A percentile compares a stretch with the other conserved stretches of the same genome.
Evolutionary conservation across 1,140 invertebrate genomes (phyloP).

Genomic region (Pectinophora gossypiella): DNA sequence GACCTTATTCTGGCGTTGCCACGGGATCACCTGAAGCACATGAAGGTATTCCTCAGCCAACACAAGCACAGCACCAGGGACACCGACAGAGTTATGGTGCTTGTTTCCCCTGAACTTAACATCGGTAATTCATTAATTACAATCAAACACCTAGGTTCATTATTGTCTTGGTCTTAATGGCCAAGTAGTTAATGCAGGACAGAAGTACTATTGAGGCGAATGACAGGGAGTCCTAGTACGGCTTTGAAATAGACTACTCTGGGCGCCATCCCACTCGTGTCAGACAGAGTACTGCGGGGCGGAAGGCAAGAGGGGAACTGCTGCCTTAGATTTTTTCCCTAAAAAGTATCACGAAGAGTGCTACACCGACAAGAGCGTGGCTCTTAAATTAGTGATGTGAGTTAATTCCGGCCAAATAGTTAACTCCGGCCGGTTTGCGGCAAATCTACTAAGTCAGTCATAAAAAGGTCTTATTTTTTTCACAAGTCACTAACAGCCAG

Average conservation of each 20-base stretch:
- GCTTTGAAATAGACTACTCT: no score
- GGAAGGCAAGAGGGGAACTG: neutral
- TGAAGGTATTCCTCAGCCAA: conserved; percentile 47
- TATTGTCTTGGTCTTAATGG: no score
- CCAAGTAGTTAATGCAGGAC: neutral
- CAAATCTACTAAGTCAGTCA: neutral
- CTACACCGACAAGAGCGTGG: no score
- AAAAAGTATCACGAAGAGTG: no score
- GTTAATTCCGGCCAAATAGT: no score
- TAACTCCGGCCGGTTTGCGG: neutral
- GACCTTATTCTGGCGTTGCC: conserved; percentile 52
- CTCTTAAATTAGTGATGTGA: no score
- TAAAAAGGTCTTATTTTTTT: neutral
- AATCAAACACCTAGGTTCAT: neutral
- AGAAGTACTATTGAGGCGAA: neutral
- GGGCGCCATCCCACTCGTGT: no score
- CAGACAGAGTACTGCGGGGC: no score
- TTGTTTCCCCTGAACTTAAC: conserved; percentile 46
- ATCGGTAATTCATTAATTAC: conserved; percentile 53
- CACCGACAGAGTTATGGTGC: conserved; percentile 41
- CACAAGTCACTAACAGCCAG: neutral
- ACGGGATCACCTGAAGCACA: conserved; percentile 60
- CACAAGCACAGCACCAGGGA: conserved; percentile 37
- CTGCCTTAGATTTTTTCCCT: neutral
- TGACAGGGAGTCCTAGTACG: no score